A percentile compares a stretch with the other conserved stretches of the same genome.
Conservation (phyloP, 2,797 vertebrate species). For the Zenarchopterus dispar region DNA sequence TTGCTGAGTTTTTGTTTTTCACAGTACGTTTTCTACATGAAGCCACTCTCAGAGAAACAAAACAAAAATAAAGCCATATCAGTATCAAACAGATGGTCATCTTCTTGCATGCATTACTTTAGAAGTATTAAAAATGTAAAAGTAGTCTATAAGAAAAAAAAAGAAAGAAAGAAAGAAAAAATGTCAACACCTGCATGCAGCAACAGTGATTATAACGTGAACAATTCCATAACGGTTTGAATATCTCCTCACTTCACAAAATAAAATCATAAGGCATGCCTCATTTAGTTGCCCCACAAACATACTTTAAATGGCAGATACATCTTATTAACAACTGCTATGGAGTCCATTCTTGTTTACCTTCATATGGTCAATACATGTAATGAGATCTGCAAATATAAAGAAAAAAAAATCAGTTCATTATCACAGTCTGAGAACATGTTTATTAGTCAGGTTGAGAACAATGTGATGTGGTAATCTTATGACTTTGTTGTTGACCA, state of each 20-base stretch:
- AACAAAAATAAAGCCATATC: constrained; percentile 59
- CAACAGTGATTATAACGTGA: constrained; percentile 86
- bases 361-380: constrained; percentile 82
- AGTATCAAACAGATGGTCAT: constrained; percentile 77
- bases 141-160: constrained; percentile 48
- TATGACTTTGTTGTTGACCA: constrained; percentile 18
- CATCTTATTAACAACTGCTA: constrained; percentile 63
- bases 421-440: constrained; percentile 10
- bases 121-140: constrained; percentile 72
- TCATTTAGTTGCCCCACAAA: constrained; percentile 72
- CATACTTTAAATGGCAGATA: constrained; percentile 67
- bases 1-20: constrained; percentile 66
- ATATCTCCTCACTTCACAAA: constrained; percentile 82
- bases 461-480: constrained; percentile 5
- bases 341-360: constrained; percentile 73
- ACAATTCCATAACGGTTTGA: constrained; percentile 86
- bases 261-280: constrained; percentile 97
- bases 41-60: constrained; percentile 70
- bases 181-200: constrained; percentile 94
- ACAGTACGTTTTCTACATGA: constrained; percentile 73
- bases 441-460: neutral
- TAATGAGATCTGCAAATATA: constrained; percentile 70
- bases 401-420: constrained; percentile 21
- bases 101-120: constrained; percentile 83
- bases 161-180: constrained; percentile 57